A percentile compares a stretch with the other conserved stretches of the same genome.
These are phyloP conservation scores for Clitarchus hookeri DNA, from an alignment of 2,888 invertebrate genomes.

Conservation along the genomic window DNA sequence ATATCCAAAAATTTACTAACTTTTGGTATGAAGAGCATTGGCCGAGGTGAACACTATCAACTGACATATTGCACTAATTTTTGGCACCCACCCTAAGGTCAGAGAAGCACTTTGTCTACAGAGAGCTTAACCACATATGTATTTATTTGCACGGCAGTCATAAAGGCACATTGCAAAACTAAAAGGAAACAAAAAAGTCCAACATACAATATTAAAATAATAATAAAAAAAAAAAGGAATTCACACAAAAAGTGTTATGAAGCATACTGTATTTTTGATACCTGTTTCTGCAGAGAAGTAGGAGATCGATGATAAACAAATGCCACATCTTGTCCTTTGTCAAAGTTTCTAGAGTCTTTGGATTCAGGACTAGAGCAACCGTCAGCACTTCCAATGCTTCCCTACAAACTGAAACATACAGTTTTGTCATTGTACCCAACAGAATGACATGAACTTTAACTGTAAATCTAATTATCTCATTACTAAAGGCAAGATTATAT, in stretches of 20 bases:
- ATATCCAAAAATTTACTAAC: no score
- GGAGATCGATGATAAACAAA: conserved; percentile 84
- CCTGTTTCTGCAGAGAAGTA: conserved; percentile 69
- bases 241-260: background rate
- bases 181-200: no score
- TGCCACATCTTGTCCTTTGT: conserved; percentile 86
- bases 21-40: no score
- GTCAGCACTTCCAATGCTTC: conserved; percentile 93
- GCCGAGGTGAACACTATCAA: no score
- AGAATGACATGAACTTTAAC: no score
- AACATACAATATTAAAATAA: background rate
- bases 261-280: conserved; percentile 35
- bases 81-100: no score
- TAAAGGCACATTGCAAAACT: no score
- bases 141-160: no score
- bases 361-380: conserved; percentile 86
- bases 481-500: no score
- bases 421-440: background rate
- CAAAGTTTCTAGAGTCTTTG: conserved; percentile 80
- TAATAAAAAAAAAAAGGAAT: background rate
- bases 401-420: conserved; percentile 68
- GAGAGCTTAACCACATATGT: no score
- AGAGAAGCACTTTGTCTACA: no score
- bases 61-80: no score
- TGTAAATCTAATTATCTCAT: background rate